These are phyloP conservation scores for Phaenicophaeus curvirostris DNA, from an alignment of 2,797 vertebrate species.

Conservation along the genomic window DNA sequence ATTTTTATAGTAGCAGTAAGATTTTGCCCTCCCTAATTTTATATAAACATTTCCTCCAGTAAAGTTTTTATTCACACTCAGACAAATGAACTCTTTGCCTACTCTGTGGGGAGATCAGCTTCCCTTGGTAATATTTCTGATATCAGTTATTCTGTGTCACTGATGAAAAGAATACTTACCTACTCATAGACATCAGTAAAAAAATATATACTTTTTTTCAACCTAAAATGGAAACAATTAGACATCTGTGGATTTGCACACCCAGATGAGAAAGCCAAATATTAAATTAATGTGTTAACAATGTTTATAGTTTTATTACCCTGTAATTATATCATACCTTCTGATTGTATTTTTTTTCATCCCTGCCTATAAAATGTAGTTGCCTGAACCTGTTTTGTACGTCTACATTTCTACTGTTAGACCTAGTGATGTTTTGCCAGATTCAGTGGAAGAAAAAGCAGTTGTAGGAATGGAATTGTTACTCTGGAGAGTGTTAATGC, in stretches of 20 bases:
- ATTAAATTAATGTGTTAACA: constrained; percentile 74
- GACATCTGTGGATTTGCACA: constrained; percentile 19
- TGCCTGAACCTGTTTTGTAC: constrained; percentile 75
- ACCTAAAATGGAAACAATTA: background rate
- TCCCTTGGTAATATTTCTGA: background rate
- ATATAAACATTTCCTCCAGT: background rate
- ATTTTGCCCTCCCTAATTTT: background rate
- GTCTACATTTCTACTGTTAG: constrained; percentile 49
- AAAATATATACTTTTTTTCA: background rate
- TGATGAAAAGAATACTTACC: background rate
- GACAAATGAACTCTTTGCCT: background rate
- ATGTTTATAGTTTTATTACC: constrained; percentile 76
- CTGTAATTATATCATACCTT: constrained; percentile 75
- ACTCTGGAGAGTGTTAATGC: background rate
- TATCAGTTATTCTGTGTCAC: background rate
- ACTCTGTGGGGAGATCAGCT: background rate
- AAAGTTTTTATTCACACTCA: background rate
- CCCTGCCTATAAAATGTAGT: constrained; percentile 51
- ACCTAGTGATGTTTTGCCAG: constrained; percentile 69
- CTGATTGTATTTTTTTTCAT: constrained; percentile 74
- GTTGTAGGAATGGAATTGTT: background rate
- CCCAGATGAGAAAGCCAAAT: constrained; percentile 53
- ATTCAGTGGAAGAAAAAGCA: constrained; percentile 53
- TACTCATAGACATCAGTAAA: background rate
- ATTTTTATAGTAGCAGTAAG: background rate